phyloP scores from a whole-genome alignment of 2,888 invertebrate genomes.

The Euzetes globulus region DNA sequence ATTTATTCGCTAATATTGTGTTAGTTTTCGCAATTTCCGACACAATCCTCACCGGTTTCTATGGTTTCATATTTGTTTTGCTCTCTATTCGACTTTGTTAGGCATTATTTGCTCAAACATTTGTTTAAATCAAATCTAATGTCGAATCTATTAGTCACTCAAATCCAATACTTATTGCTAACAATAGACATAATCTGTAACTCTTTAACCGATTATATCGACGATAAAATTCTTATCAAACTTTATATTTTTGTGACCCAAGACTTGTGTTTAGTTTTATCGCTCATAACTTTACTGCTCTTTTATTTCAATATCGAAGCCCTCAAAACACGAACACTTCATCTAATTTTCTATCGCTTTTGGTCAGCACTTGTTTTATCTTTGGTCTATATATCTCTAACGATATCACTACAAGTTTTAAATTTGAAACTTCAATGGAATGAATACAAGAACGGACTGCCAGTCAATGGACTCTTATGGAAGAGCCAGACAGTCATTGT shows the following conservation, averaged over 20 bases:
- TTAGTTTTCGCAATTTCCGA: no score
- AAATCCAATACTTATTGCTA: neutral
- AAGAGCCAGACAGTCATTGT: neutral
- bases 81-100: no score
- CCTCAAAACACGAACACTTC: neutral
- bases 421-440: neutral
- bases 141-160: neutral
- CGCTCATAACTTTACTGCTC: neutral
- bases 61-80: no score
- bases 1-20: no score
- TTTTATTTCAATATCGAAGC: slow-evolving; percentile 13
- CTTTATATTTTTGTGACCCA: neutral
- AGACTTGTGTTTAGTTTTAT: slow-evolving; percentile 9
- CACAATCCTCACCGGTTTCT: no score
- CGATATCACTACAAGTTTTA: neutral
- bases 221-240: neutral
- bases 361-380: slow-evolving; percentile 6
- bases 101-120: no score
- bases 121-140: no score
- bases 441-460: neutral
- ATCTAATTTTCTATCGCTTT: neutral
- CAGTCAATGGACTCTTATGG: neutral
- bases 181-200: neutral
- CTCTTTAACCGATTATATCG: slow-evolving; percentile 3
- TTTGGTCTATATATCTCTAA: neutral